Evolutionary conservation across 2,113 vertebrate species (phyloP).

Genomic region (Microtus pennsylvanicus): DNA sequence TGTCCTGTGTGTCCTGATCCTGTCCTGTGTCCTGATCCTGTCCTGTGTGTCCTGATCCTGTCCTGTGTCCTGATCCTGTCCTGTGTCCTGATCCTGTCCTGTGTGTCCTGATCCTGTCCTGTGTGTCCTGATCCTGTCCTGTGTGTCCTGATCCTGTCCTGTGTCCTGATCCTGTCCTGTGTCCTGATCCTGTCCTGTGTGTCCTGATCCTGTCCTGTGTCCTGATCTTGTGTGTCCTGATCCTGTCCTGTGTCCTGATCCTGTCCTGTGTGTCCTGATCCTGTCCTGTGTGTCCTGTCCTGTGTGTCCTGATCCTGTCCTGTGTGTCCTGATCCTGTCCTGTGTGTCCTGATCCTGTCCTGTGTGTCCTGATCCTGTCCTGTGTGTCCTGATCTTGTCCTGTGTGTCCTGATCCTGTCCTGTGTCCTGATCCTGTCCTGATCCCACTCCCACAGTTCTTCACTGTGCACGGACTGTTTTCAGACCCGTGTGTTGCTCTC

Average conservation of each 20-base stretch:
- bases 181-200: not conserved
- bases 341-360: constrained; percentile 38
- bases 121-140: too few relatives aligned
- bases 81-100: too few relatives aligned
- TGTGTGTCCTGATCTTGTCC: too few relatives aligned
- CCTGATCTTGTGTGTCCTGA: too few relatives aligned
- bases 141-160: too few relatives aligned
- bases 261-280: not conserved
- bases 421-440: not conserved
- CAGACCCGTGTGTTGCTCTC: not conserved
- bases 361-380: not conserved
- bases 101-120: too few relatives aligned
- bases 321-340: not conserved
- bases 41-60: too few relatives aligned
- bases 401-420: constrained; percentile 11
- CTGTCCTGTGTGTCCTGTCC: not conserved
- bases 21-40: too few relatives aligned
- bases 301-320: not conserved
- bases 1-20: too few relatives aligned
- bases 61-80: too few relatives aligned
- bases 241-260: constrained; percentile 21
- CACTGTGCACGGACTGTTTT: not conserved
- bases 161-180: too few relatives aligned
- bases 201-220: not conserved
- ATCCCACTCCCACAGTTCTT: not conserved